Evolutionary conservation across 1,140 invertebrate genomes (phyloP), one percentile per base, ranked within the genome.

Genomic region (Apis dorsata): DNA sequence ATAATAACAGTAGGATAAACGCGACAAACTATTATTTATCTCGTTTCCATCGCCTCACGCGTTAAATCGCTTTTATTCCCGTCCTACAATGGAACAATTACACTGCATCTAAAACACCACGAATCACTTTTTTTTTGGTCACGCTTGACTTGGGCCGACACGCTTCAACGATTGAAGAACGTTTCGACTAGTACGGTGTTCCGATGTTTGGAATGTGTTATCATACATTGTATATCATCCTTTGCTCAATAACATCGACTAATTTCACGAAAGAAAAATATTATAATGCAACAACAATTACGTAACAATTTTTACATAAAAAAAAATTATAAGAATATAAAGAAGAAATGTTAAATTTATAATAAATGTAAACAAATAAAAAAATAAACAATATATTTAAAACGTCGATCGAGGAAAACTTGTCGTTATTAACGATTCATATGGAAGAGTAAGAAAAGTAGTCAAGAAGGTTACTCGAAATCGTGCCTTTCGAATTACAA

Each of bases 31-130:
- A 19, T 49, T 55, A 51, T 76, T 81, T 49, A 81, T 66, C 24
- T 51, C 11, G 53, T 81, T 66, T 81, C 60, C 62, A 51, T 66
- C 71, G 62, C 34, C 60, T 44, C 8, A 7, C 55, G 24, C 55
- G 55, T 81, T 76, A 68, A 69, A 82, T 68, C 21, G 10, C 28
- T 51, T 70, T 82, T 53, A 77, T 69, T 70, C 49, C 28, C 28
- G 21, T 44, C 24, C 28, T 55, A 79, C 81, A 63, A 78, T 83
- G 51, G 81, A 82, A 77, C 81, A 57, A 83, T 83, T 79, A 78
- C 60, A 11, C 68, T 57, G 51, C 34, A 51, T 83, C 59, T 55
- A 51, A 78, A 83, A 83, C 51, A 28, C 53, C 49, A 19, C 34
- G 76, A 79, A 72, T 83, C 81, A 34, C 51, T 72, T 15, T 51